Evolutionary conservation across 2,113 vertebrate species (phyloP), one percentile per base, ranked within the genome.

Genomic region (Erinaceus europaeus): DNA sequence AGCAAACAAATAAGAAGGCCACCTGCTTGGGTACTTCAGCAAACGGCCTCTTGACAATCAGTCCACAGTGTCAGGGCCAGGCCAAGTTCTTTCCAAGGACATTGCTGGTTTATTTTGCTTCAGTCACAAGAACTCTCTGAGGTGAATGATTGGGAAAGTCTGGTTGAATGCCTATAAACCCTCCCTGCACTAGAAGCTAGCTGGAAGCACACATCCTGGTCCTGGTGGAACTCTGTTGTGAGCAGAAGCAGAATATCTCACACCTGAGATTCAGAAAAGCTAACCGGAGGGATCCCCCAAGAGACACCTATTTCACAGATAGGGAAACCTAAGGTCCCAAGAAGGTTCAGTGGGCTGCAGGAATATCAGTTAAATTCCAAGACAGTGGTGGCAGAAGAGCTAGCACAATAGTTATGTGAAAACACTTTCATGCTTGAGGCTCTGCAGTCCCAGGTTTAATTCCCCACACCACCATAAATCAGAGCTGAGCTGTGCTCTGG

Each of bases 1-100:
- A 74, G 46, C n/a, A 61, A 85, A 62, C 18, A 44, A 52, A 5
- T 6, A 73, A 77, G 55, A n/a, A 13, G 77, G 11, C 15, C 4
- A 4, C 29, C 40, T 64, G 11, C 57, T 17, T 75, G 42, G 65
- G 29, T 42, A 32, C 32, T 27, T 76, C 17, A 7, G 20, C 71
- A 78, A 48, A 48, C 59, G 59, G 15, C 27, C 4, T 32, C 13
- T 65, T 0, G 12, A 29, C 52, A 14, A 25, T 21, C 21, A 23
- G 57, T 6, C 17, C 0, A 0, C 23, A 32, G n/a, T n/a, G 23
- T 17, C 17, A 0, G 5, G 18, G 40, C 21, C 12, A 21, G 29
- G 53, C 69, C 81, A 9, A 2, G 61, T 36, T 57, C 55, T 34
- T 69, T 52, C 27, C 25, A 53, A 72, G 36, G 13, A 14, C 2